phyloP scores from a whole-genome alignment of 1,140 invertebrate genomes.

The Scaptomyza pallida region DNA sequence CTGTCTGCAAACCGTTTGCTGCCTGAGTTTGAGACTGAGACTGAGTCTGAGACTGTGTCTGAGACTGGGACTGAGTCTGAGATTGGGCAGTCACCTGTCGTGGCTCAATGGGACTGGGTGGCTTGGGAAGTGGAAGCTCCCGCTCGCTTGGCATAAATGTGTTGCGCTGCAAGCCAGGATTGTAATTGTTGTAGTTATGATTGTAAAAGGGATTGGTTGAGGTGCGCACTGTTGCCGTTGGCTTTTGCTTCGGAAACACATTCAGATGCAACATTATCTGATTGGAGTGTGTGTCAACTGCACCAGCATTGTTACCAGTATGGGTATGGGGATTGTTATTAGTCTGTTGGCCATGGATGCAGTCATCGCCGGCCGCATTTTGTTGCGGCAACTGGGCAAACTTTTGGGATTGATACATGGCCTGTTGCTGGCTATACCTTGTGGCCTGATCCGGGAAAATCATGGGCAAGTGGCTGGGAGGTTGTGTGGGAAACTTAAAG shows the following conservation, averaged over 20 bases:
- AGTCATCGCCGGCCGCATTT: conserved; percentile 29
- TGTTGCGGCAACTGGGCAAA: conserved; percentile 24
- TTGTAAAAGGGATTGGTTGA: conserved; percentile 79
- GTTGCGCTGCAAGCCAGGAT: conserved; percentile 40
- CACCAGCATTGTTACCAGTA: conserved; percentile 4
- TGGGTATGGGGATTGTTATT: conserved; percentile 2
- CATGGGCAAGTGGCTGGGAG: conserved; percentile 45
- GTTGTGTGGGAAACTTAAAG: conserved; percentile 65
- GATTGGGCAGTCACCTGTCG: conserved; percentile 49
- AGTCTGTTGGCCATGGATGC: conserved; percentile 45
- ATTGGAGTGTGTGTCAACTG: conserved; percentile 51
- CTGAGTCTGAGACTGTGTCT: conserved; percentile 8
- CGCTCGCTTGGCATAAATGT: conserved; percentile 47
- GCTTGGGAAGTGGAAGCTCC: conserved; percentile 50
- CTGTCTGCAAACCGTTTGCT: conserved; percentile 14
- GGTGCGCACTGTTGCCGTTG: conserved; percentile 40
- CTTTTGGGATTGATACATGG: conserved; percentile 47
- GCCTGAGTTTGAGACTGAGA: conserved; percentile 12
- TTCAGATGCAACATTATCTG: conserved; percentile 77
- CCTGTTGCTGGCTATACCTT: conserved; percentile 61
- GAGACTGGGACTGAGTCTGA: conserved; percentile 6
- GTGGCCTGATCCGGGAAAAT: conserved; percentile 66
- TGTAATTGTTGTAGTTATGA: conserved; percentile 40
- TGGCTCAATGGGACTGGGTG: conserved; percentile 70
- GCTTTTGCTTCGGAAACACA: conserved; percentile 77